phyloP scores from a whole-genome alignment of 2,797 vertebrate species.

The Falco biarmicus region DNA sequence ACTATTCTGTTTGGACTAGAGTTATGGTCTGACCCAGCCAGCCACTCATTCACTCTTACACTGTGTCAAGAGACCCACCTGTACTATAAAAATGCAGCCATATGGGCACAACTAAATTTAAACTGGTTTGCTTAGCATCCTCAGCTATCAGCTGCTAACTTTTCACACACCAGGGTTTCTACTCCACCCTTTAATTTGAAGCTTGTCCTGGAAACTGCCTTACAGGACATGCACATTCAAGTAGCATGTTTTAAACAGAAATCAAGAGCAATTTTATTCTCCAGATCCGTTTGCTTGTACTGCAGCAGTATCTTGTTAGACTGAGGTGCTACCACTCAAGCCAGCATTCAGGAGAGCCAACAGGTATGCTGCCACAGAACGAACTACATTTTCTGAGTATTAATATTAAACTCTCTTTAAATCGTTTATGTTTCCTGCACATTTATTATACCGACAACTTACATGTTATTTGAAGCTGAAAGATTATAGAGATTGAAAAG shows the following conservation, averaged over 20 bases:
- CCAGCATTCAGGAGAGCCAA: background rate
- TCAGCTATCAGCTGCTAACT: background rate
- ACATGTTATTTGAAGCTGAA: background rate
- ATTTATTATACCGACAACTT: background rate
- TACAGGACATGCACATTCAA: background rate
- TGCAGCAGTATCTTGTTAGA: background rate
- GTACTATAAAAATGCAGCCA: background rate
- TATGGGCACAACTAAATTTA: conserved; percentile 3
- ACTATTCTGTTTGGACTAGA: background rate
- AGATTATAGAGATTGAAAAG: background rate
- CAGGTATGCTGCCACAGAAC: background rate
- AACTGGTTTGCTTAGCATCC: background rate
- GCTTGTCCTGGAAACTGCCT: background rate
- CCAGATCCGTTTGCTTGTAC: background rate
- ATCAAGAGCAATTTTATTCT: background rate
- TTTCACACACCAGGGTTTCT: background rate
- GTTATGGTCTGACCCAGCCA: background rate
- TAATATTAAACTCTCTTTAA: background rate
- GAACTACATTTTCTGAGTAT: background rate
- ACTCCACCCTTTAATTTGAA: background rate
- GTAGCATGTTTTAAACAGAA: background rate
- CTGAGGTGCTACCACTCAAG: fast-evolving
- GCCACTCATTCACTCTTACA: background rate
- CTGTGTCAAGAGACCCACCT: background rate
- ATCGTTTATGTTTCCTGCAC: background rate